A percentile compares a stretch with the other conserved stretches of the same genome.
Evolutionary conservation across 2,113 vertebrate species (phyloP).

Genomic region (Eulemur macaco): DNA sequence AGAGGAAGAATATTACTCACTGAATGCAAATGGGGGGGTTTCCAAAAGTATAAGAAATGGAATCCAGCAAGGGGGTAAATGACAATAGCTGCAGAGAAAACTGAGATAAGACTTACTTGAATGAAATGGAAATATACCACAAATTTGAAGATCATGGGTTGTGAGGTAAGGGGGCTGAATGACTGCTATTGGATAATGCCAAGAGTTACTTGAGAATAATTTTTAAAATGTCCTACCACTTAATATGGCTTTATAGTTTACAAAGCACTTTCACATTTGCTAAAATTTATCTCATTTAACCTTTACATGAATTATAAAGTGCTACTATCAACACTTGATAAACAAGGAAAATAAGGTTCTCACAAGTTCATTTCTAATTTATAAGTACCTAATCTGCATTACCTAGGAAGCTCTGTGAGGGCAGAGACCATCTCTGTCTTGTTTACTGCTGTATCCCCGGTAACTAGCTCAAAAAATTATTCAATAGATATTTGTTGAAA

Average conservation of each 20-base stretch:
- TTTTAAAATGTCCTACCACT: not conserved
- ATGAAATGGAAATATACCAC: conserved; percentile 43
- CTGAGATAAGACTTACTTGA: not conserved
- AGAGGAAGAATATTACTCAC: not conserved
- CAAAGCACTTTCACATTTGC: not conserved
- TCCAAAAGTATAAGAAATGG: conserved; percentile 9
- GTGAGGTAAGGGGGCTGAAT: not conserved
- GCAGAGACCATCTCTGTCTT: not conserved
- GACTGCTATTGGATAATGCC: not conserved
- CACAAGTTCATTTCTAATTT: not conserved
- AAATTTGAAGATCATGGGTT: conserved; percentile 3
- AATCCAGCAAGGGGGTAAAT: not conserved
- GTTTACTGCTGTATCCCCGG: not conserved
- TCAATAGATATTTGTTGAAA: not conserved
- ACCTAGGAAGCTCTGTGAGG: conserved; percentile 13
- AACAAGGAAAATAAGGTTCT: too few species aligned
- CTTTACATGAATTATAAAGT: conserved; percentile 35
- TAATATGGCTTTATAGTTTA: conserved; percentile 23
- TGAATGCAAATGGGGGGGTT: not conserved
- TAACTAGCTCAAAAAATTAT: not conserved
- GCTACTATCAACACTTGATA: not conserved
- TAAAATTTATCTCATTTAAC: conserved; percentile 34
- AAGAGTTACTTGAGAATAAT: not conserved
- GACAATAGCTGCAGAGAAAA: conserved; percentile 4
- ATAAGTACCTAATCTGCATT: conserved; percentile 1